A percentile compares a stretch with the other conserved stretches of the same genome.
These are phyloP conservation scores for Xenus cinereus DNA, from an alignment of 2,113 vertebrate species.

Conservation along the genomic window DNA sequence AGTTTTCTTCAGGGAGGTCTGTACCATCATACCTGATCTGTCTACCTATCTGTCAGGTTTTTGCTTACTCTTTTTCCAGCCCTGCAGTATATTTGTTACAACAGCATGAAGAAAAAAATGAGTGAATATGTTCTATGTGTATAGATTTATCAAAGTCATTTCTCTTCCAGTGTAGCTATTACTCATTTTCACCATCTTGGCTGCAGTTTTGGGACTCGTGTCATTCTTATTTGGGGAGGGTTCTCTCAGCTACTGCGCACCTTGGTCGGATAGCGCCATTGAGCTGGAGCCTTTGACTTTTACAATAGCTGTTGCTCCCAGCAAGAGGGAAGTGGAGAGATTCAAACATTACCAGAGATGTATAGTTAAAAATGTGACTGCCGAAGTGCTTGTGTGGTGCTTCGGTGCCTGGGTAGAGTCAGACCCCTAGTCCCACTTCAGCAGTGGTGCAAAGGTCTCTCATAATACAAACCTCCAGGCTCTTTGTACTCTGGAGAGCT, in stretches of 20 bases:
- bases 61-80: background rate
- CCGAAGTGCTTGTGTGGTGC: background rate
- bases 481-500: constrained; percentile 52
- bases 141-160: background rate
- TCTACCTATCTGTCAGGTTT: background rate
- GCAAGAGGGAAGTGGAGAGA: background rate
- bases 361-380: background rate
- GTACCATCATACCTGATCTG: background rate
- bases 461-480: constrained; percentile 22
- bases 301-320: background rate
- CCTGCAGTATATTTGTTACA: background rate
- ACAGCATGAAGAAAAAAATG: background rate
- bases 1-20: background rate
- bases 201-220: background rate
- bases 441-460: constrained; percentile 41
- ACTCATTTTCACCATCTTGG: background rate
- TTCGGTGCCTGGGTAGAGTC: background rate
- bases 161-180: background rate
- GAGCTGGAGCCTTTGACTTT: constrained; percentile 13
- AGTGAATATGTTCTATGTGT: background rate
- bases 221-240: background rate
- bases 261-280: accelerated
- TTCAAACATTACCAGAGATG: background rate
- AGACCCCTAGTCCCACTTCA: constrained; percentile 14
- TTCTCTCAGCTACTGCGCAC: background rate